phyloP scores from a whole-genome alignment of 2,888 invertebrate species.

The Ceraclea dissimilis region DNA sequence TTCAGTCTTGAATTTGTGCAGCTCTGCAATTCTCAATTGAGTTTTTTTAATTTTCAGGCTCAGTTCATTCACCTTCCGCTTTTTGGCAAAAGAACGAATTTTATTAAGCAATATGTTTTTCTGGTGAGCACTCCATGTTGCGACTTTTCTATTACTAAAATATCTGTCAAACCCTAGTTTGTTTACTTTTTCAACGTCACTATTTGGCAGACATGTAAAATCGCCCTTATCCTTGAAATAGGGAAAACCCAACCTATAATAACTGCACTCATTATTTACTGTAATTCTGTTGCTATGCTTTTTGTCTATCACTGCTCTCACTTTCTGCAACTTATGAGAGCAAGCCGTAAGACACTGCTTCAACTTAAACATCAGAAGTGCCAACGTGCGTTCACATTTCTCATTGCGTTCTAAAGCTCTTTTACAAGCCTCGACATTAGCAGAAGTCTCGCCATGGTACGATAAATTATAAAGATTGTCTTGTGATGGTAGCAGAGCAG shows the following conservation, averaged over 20 bases:
- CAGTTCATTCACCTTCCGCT: slow-evolving; percentile 39
- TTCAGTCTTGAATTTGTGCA: slow-evolving; percentile 10
- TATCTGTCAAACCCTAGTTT: neutral
- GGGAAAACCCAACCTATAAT: slow-evolving; percentile 47
- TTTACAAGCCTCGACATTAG: neutral
- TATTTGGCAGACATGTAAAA: slow-evolving; percentile 33
- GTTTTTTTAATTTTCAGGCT: slow-evolving; percentile 29
- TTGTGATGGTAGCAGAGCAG: slow-evolving; percentile 1
- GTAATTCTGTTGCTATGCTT: slow-evolving; percentile 8
- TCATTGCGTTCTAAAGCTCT: neutral
- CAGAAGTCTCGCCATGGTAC: neutral
- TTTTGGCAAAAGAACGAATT: slow-evolving; percentile 9
- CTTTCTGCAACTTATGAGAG: slow-evolving; percentile 31
- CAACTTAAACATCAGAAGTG: slow-evolving; percentile 34
- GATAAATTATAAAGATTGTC: neutral
- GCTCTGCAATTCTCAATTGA: slow-evolving; percentile 31
- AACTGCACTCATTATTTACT: slow-evolving; percentile 24
- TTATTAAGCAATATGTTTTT: slow-evolving; percentile 45
- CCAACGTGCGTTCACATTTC: slow-evolving; percentile 24
- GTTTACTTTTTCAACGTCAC: slow-evolving; percentile 8
- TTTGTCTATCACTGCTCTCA: slow-evolving; percentile 27
- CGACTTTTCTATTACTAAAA: slow-evolving; percentile 36
- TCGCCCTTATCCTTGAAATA: slow-evolving; percentile 59
- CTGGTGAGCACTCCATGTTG: slow-evolving; percentile 52
- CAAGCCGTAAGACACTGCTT: slow-evolving; percentile 35